These are phyloP conservation scores for Eulemur macaco DNA, from an alignment of 2,113 vertebrate genomes.

Conservation along the genomic window DNA sequence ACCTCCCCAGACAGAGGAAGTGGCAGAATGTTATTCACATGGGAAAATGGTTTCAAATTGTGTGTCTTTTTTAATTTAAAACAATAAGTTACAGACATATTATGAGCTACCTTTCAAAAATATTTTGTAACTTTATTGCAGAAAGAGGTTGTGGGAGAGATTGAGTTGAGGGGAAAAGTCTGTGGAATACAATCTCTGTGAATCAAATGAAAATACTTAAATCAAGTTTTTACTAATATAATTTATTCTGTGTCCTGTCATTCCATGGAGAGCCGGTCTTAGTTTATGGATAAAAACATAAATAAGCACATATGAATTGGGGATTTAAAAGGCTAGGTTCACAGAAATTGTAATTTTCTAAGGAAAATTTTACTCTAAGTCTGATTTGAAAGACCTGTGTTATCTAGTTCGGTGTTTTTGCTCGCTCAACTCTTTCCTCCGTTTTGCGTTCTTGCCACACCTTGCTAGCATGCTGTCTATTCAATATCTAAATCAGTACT, in stretches of 20 bases:
- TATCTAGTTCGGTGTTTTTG: not conserved
- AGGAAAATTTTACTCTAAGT: not conserved
- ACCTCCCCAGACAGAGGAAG: not conserved
- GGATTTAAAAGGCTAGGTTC: not conserved
- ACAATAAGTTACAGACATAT: not conserved
- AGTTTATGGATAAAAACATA: not conserved
- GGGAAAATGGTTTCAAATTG: not conserved
- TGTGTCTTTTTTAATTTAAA: conserved; percentile 44
- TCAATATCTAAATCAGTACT: not conserved
- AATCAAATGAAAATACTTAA: not conserved
- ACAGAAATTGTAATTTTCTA: not conserved
- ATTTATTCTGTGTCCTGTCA: not conserved
- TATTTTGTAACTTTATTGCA: not conserved
- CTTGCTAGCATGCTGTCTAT: not conserved
- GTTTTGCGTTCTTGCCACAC: not conserved
- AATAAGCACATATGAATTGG: not conserved
- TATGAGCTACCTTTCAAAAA: not conserved
- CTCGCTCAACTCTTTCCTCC: not conserved
- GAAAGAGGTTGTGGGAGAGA: not conserved
- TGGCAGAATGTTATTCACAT: not conserved
- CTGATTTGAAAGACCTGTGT: not conserved
- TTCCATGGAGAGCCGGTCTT: not conserved
- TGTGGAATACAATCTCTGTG: not conserved
- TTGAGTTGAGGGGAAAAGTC: not conserved
- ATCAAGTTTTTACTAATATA: not conserved